Evolutionary conservation across 2,888 invertebrate species (phyloP), one percentile per base, ranked within the genome.

Genomic region (Rhogogaster chlorosoma): DNA sequence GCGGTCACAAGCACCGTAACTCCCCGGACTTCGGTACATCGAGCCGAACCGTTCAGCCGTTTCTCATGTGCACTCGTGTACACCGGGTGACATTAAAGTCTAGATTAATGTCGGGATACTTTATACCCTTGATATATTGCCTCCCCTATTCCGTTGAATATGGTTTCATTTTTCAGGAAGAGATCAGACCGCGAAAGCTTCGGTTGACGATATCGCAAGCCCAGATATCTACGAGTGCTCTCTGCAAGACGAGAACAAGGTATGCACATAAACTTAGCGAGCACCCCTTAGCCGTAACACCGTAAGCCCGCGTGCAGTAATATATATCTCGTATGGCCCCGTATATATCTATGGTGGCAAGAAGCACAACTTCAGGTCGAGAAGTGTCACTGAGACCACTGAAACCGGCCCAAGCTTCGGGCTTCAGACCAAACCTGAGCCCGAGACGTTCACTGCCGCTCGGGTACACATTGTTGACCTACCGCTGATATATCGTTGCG

Each of bases 381-480:
- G 90, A 92, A 92, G 92, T 92, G 92, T 92, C 93, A 91, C 91
- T 87, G 88, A 90, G 90, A 91, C 90, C 83, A 83, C 67, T 83
- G 83, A 83, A 70, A 83, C 83, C 83, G 83, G 83, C 83, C 83
- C 83, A 38, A 80, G 80, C 80, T n/a, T 67, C 89, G 89, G 92
- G 91, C 90, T 91, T 90, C 89, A 89, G 89, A 90, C 89, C 64
- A 32, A 83, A 83, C 83, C 83, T 70, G 82, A 82, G 18, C 61
- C 42, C 89, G 85, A 87, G 85, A 89, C 88, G 89, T 89, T 88
- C 88, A 89, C 91, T 91, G 85, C 89, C 88, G 89, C 89, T 88
- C 88, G 89, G 91, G 91, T 91, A 92, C 90, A 92, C 91, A 92
- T 91, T 92, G 92, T 92, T 92, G 92, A 92, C 92, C 91, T 90